These are phyloP conservation scores for Amphiprion ocellaris DNA, from an alignment of 2,113 vertebrate genomes.

Conservation along the genomic window DNA sequence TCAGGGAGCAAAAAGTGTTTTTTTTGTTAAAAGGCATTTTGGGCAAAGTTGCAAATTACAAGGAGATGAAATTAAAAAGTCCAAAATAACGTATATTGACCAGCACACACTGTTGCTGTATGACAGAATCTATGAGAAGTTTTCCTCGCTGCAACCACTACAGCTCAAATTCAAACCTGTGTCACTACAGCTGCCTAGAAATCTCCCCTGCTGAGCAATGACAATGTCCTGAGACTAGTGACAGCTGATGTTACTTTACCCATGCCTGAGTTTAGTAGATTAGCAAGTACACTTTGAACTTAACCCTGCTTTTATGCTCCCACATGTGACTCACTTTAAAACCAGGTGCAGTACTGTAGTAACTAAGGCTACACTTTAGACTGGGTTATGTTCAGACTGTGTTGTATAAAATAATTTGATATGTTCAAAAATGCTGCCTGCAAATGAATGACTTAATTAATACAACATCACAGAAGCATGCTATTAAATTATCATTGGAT, in stretches of 20 bases:
- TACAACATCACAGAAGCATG: conserved; percentile 1
- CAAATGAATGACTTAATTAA: conserved; percentile 24
- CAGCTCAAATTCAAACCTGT: no score
- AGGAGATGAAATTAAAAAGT: no score
- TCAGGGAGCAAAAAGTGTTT: no score
- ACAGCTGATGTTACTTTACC: not conserved
- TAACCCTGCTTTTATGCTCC: conserved; percentile 16
- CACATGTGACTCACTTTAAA: conserved; percentile 1
- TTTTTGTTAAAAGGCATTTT: no score
- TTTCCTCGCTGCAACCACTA: no score
- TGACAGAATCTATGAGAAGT: no score
- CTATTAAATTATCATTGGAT: conserved; percentile 18
- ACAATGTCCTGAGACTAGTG: not conserved
- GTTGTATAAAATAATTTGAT: conserved; percentile 23
- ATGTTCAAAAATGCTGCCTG: conserved; percentile 26
- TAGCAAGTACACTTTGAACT: not conserved
- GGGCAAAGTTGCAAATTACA: no score
- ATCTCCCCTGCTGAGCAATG: no score
- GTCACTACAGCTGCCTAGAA: no score
- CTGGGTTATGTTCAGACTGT: conserved; percentile 11
- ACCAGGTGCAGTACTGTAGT: not conserved
- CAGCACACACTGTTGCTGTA: no score
- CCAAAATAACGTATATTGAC: no score
- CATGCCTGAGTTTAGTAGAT: not conserved
- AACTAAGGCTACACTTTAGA: not conserved